Base-by-base conservation (phyloP, 2,113 vertebrate species). In the Sciurus niger region DNA sequence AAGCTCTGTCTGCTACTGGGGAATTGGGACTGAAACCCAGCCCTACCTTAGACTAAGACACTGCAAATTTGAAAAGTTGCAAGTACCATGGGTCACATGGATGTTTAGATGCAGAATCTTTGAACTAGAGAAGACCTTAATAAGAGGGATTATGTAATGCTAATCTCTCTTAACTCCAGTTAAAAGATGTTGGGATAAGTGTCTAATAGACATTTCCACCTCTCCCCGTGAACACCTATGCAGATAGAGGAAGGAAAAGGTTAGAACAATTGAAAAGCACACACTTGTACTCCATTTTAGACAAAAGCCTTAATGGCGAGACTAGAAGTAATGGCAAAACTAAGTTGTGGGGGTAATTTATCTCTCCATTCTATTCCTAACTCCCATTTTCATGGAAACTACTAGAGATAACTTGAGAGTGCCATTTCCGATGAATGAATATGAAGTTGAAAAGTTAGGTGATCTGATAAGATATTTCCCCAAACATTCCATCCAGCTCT, bases 11-110 rank as follows among this genome's bases (percentile, higher is more conserved):
- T 93, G 32, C 72, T 94, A 1, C 85, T 73, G 37, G 80, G 40
- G 77, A 83, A 53, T 77, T 76, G 46, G 32, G 95, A 84, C 93
- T 22, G 0, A 95, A 97, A 94, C 2, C 46, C 48, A 93, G 93
- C 76, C 73, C 70, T 93, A 90, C 89, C 60, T 90, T 9, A 17
- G 91, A 24, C 58, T 16, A 6, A 28, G 2, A 3, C 53, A 9
- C 12, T 1, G 2, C 0, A 28, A 0, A 3, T 28, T 76, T 76
- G 8, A 72, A 94, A 92, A 67, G 37, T 2, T 91, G 63, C 55
- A 53, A 24, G 84, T 25, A 46, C 53, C n/a, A 2, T 3, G 2
- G 5, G 2, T 24, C 30, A 30, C 30, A 13, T 1, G 6, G 10
- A 24, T 25, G 46, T n/a, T 89, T 46, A 68, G 48, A 20, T 4